Evolutionary conservation across 2,113 vertebrate genomes (phyloP), one percentile per base, ranked within the genome.

Genomic region (Siniperca knerii): DNA sequence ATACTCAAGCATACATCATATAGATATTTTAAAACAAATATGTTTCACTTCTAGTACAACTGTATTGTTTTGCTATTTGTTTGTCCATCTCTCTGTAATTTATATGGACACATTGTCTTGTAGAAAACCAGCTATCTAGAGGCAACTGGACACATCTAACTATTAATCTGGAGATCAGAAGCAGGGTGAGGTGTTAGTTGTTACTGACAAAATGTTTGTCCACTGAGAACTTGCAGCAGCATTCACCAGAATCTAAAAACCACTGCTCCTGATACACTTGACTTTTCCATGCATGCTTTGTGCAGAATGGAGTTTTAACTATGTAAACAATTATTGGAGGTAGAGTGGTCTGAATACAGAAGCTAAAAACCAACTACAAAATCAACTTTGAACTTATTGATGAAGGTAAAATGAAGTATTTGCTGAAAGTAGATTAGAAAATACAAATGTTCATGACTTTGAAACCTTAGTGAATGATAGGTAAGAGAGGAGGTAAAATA

Each of bases 21-120:
- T 7, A 54, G 35, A 77, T 73, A 58, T 57, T 40, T 60, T 57
- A 23, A 60, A 79, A 61, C 20, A 78, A 79, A 86, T 76, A 52
- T 52, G 18, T 69, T 35, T 73, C 0, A 8, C 35, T 69, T 68
- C 54, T 23, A 44, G 48, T 15, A 42, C 21, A 16, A 11, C 23
- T 60, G 8, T 44, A 11, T 69, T 58, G 55, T 65, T 70, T 54
- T 37, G 6, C 65, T 73, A 35, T 62, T 78, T 67, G 12, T 83
- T 57, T 65, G 44, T 29, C 23, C 55, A 46, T 75, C 10, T 61
- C 21, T 74, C 5, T 13, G 37, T 68, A 29, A 29, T 33, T 29
- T 42, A 29, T 29, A 9, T 18, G 15, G 67, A 18, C 54, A n/a
- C 12, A 18, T 6, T 10, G 44, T 76, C 57, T 78, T 64, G 52